Evolutionary conservation across 1,140 invertebrate species (phyloP).

Genomic region (Trichonephila clavata): DNA sequence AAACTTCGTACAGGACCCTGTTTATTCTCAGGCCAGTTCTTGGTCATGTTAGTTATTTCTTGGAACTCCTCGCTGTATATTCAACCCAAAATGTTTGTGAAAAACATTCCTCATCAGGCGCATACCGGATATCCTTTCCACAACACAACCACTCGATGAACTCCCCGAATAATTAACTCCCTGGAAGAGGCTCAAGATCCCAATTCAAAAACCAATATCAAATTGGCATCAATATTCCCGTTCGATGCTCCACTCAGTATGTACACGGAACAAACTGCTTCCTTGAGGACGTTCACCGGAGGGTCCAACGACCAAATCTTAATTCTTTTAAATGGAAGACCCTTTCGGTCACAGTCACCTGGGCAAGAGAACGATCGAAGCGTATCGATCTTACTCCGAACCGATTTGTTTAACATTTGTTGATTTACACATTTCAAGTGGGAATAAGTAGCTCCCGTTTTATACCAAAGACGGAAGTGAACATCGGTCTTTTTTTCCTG

Average conservation of each 20-base stretch:
- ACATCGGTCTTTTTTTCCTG: not conserved
- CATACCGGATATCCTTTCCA: conserved; percentile 1
- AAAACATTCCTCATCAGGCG: not conserved
- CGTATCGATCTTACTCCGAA: not conserved
- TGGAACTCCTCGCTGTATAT: no score
- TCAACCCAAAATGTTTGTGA: no score
- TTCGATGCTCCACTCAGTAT: conserved; percentile 15
- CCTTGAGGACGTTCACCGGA: conserved; percentile 7
- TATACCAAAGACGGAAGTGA: not conserved
- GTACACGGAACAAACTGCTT: conserved; percentile 21
- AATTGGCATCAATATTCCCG: not conserved
- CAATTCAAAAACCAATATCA: not conserved
- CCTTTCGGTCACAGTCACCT: conserved; percentile 31
- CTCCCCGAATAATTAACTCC: not conserved
- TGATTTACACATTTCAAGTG: conserved; percentile 18
- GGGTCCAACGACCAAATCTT: conserved; percentile 29
- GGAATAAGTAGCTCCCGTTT: conserved; percentile 15
- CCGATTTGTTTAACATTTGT: conserved; percentile 26
- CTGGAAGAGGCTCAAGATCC: not conserved
- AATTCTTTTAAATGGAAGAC: conserved; percentile 19
- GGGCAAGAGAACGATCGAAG: conserved; percentile 20
- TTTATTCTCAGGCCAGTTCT: no score
- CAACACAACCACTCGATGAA: not conserved
- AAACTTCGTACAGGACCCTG: no score
- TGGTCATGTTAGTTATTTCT: no score